Percentiles rank a stretch among this genome's conserved stretches.
These are phyloP conservation scores for Dicrurus megarhynchus DNA, from an alignment of 2,113 vertebrate species.

Conservation along the genomic window DNA sequence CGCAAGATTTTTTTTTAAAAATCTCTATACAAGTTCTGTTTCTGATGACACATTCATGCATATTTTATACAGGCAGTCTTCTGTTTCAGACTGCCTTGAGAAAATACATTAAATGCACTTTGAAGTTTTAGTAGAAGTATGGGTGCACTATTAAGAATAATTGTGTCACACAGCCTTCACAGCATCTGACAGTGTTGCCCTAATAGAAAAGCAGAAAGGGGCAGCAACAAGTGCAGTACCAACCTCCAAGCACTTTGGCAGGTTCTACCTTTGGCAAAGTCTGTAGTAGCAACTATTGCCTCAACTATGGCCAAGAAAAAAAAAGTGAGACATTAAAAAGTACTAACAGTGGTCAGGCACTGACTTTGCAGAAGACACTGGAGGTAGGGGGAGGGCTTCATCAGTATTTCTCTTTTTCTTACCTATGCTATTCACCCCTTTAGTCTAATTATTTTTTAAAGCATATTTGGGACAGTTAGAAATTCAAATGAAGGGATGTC, in stretches of 20 bases:
- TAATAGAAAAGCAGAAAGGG: background rate
- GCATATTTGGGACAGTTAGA: background rate
- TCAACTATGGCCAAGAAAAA: background rate
- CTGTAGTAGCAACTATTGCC: background rate
- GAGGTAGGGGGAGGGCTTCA: background rate
- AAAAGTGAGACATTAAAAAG: background rate
- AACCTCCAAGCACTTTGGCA: background rate
- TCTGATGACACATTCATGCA: background rate
- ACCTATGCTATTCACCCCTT: background rate
- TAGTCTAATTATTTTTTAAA: background rate
- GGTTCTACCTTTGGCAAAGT: background rate
- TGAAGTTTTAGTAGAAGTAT: conserved; percentile 12
- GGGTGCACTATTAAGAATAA: background rate
- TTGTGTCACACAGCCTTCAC: background rate
- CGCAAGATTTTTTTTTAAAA: background rate
- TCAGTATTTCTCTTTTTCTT: background rate
- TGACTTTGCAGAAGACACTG: background rate
- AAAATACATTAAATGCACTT: background rate
- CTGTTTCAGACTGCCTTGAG: background rate
- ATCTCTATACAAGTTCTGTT: background rate
- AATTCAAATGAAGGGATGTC: background rate
- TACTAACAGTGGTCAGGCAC: background rate
- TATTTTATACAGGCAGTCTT: background rate
- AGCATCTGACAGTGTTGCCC: background rate
- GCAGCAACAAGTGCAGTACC: background rate